Conservation (phyloP, 2,113 vertebrate genomes). For the Ictidomys tridecemlineatus region DNA sequence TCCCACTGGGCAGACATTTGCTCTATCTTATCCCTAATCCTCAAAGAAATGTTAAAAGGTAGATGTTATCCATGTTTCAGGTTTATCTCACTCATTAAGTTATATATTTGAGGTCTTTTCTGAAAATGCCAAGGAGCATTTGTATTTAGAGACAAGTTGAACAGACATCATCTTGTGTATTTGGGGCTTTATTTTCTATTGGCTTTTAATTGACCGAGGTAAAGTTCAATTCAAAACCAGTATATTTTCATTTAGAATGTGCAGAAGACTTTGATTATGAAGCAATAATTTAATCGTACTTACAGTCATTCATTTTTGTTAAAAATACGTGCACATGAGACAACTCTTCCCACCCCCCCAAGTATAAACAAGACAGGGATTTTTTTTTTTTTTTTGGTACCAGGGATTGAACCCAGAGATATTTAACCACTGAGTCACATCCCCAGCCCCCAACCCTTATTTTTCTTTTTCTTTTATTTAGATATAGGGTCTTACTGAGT, state of each 20-base stretch:
- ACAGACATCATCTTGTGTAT: neutral
- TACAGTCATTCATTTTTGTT: neutral
- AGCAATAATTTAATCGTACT: constrained; percentile 32
- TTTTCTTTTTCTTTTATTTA: no score
- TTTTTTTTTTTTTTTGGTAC: no score
- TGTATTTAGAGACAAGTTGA: constrained; percentile 22
- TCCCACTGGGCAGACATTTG: neutral
- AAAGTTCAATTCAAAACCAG: neutral
- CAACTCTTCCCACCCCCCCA: neutral
- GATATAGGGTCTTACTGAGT: no score
- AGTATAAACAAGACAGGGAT: constrained; percentile 44
- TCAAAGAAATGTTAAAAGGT: constrained; percentile 36
- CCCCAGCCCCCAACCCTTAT: no score
- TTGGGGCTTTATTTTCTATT: constrained; percentile 50
- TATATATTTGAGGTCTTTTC: constrained; percentile 11
- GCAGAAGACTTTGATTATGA: neutral
- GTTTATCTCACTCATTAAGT: constrained; percentile 25
- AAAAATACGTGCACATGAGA: neutral
- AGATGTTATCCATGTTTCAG: neutral
- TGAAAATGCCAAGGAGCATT: constrained; percentile 53
- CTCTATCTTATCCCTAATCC: neutral
- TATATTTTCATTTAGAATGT: neutral
- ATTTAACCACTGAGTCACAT: no score
- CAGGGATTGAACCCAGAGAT: no score
- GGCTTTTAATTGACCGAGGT: constrained; percentile 22